Conservation (phyloP, 2,113 vertebrate species). For the Sylvilagus bachmani region DNA sequence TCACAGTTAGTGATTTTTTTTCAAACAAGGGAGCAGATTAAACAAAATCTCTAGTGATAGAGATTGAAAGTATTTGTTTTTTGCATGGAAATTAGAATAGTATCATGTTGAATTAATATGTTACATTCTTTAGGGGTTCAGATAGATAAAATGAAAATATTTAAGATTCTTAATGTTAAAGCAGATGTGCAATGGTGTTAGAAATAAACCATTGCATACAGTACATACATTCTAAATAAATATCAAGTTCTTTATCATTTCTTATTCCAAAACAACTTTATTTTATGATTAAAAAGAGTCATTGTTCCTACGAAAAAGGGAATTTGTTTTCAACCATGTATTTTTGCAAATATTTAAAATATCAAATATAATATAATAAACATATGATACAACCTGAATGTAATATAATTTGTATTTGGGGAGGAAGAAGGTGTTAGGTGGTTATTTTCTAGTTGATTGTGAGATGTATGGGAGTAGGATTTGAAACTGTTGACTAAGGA, state of each 20-base stretch:
- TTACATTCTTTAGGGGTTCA: not conserved
- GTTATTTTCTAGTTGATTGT: not conserved
- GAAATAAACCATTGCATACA: not conserved
- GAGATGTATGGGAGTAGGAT: not conserved
- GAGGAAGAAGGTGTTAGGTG: not conserved
- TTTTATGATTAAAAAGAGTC: not conserved
- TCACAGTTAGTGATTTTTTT: not conserved
- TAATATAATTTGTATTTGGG: not conserved
- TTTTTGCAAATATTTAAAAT: not conserved
- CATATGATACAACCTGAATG: not conserved
- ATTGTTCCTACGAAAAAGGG: not conserved
- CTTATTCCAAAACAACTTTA: not conserved
- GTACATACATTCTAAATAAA: slow-evolving; percentile 13
- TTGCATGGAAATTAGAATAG: slow-evolving; percentile 47
- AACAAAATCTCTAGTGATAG: slow-evolving; percentile 55
- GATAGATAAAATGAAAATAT: slow-evolving; percentile 37
- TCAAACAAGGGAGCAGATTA: slow-evolving; percentile 31
- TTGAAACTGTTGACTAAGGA: not conserved
- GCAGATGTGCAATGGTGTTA: not conserved
- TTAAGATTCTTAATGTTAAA: slow-evolving; percentile 14
- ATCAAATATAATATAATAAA: not conserved
- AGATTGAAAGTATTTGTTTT: slow-evolving; percentile 29
- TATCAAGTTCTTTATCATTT: not conserved
- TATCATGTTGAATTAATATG: not conserved
- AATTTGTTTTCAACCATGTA: not conserved